phyloP scores from a whole-genome alignment of 1,140 invertebrate species.

The Ylistrum balloti region DNA sequence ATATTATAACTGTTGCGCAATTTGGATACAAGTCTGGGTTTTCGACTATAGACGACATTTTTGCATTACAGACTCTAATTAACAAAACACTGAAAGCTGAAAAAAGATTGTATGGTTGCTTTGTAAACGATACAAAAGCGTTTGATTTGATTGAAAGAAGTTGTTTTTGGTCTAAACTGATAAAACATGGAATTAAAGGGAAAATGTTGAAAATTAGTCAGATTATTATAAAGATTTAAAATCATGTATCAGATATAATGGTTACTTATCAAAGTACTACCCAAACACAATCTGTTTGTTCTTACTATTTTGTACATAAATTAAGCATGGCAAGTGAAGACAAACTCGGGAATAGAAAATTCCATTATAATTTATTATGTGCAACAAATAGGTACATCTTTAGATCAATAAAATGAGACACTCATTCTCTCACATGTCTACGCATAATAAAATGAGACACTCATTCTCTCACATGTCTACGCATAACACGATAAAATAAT shows the following conservation, averaged over 20 bases:
- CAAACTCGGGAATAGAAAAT: too few relatives aligned
- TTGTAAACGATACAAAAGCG: conserved; percentile 44
- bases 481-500: too few relatives aligned
- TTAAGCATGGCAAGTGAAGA: too few relatives aligned
- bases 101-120: conserved; percentile 46
- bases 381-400: too few relatives aligned
- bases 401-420: too few relatives aligned
- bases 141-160: conserved; percentile 40
- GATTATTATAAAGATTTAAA: conserved; percentile 47
- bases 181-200: neutral
- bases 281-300: conserved; percentile 39
- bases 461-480: too few relatives aligned
- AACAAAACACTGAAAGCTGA: neutral
- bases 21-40: conserved; percentile 44
- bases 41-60: conserved; percentile 45
- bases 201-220: conserved; percentile 44
- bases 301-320: too few relatives aligned
- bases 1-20: conserved; percentile 45
- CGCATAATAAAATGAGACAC: too few relatives aligned
- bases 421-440: too few relatives aligned
- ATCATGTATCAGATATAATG: conserved; percentile 24
- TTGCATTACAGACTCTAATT: conserved; percentile 47
- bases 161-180: conserved; percentile 44
- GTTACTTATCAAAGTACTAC: conserved; percentile 37
- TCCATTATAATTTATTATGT: too few relatives aligned